Evolutionary conservation across 1,140 invertebrate genomes (phyloP).

Genomic region (Halesus radiatus): DNA sequence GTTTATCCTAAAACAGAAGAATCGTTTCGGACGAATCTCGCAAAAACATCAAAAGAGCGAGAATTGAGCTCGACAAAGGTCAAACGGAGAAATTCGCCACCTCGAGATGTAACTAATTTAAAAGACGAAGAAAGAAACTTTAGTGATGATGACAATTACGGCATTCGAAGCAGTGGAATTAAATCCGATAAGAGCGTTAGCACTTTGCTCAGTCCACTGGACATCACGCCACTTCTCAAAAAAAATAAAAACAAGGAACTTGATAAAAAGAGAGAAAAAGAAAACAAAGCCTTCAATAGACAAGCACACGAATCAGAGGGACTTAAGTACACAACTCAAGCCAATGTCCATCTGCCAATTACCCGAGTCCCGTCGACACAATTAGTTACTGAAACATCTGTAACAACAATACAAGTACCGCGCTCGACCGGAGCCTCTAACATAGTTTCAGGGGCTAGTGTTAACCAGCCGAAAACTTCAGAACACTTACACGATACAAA

Average conservation of each 20-base stretch:
- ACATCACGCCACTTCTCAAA: slow-evolving; percentile 45
- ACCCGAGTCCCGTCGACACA: not conserved
- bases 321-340: not conserved
- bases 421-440: not conserved
- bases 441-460: not conserved
- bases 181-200: slow-evolving; percentile 47
- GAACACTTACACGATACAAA: not conserved
- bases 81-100: slow-evolving; percentile 14
- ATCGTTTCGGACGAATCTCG: too few species aligned
- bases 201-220: slow-evolving; percentile 49
- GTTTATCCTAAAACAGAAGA: too few species aligned
- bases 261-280: slow-evolving; percentile 10
- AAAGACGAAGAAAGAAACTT: slow-evolving; percentile 5
- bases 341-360: not conserved
- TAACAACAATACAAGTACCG: not conserved
- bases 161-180: not conserved
- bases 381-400: slow-evolving; percentile 3
- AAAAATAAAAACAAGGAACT: slow-evolving; percentile 44
- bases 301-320: not conserved
- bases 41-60: too few species aligned
- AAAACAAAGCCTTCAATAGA: not conserved
- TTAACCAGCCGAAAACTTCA: slow-evolving; percentile 3
- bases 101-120: not conserved
- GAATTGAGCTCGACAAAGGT: not conserved
- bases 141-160: slow-evolving; percentile 32